phyloP scores from a whole-genome alignment of 2,797 vertebrate species.

The Muscicapa comitata region DNA sequence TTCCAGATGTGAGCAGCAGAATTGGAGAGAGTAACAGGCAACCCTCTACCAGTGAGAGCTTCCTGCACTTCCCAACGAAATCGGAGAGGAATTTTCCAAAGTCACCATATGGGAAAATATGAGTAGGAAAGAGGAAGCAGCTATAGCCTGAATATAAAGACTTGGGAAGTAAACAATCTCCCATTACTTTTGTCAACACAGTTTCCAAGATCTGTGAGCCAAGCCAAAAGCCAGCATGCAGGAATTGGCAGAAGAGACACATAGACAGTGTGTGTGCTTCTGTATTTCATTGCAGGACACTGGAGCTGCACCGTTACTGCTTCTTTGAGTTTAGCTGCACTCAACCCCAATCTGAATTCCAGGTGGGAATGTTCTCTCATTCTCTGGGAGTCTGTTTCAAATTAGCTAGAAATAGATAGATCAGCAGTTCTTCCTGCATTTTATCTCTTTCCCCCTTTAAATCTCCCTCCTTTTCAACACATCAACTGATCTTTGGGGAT shows the following conservation, averaged over 20 bases:
- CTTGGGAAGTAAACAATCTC: conserved; percentile 23
- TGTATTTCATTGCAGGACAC: background rate
- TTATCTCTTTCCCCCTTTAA: background rate
- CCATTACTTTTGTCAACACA: conserved; percentile 39
- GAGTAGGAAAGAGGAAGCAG: conserved; percentile 49
- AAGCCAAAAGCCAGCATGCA: conserved; percentile 34
- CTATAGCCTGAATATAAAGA: conserved; percentile 42
- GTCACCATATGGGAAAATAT: conserved; percentile 71
- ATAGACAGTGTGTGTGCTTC: background rate
- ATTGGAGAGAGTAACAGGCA: conserved; percentile 53
- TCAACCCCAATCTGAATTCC: background rate
- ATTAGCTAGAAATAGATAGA: background rate
- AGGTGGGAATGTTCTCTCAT: background rate
- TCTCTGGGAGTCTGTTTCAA: background rate
- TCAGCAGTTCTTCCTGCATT: background rate
- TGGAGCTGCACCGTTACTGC: background rate
- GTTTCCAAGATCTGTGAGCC: background rate
- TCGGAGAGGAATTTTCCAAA: conserved; percentile 72
- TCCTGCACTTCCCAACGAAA: conserved; percentile 74
- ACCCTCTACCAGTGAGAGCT: conserved; percentile 65
- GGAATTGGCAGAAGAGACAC: conserved; percentile 6
- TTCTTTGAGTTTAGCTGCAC: background rate
- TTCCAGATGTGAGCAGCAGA: conserved; percentile 84
- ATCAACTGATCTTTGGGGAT: background rate
- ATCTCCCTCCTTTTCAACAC: background rate